These are phyloP conservation scores for Gopherus evgoodei DNA, from an alignment of 2,113 vertebrate species.

Conservation along the genomic window DNA sequence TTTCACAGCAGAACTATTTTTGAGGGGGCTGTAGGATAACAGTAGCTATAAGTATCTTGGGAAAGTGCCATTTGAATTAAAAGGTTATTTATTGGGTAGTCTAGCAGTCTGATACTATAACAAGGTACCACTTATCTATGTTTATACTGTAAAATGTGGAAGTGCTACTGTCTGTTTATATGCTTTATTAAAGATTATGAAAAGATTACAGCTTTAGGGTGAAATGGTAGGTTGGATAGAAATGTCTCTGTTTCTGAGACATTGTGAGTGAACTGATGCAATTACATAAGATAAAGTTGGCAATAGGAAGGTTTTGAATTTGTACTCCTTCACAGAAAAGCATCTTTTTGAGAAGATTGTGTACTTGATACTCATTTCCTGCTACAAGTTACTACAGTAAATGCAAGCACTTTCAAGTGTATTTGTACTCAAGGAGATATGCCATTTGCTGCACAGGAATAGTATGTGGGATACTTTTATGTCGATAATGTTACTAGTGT, in stretches of 20 bases:
- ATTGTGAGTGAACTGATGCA: neutral
- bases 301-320: neutral
- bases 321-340: neutral
- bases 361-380: rapidly evolving
- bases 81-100: neutral
- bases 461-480: rapidly evolving
- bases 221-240: rapidly evolving
- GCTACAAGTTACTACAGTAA: neutral
- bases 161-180: neutral
- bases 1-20: neutral
- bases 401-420: rapidly evolving
- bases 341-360: neutral
- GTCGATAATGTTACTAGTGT: rapidly evolving
- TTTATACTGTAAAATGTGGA: neutral
- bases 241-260: rapidly evolving
- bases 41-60: neutral
- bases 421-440: neutral
- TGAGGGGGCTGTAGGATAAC: neutral
- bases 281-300: neutral
- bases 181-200: rapidly evolving
- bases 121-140: neutral
- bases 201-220: neutral
- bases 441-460: neutral
- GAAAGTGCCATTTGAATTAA: neutral
- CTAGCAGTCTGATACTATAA: neutral